Conservation (phyloP, 2,113 vertebrate species). For the Prolemur simus region DNA sequence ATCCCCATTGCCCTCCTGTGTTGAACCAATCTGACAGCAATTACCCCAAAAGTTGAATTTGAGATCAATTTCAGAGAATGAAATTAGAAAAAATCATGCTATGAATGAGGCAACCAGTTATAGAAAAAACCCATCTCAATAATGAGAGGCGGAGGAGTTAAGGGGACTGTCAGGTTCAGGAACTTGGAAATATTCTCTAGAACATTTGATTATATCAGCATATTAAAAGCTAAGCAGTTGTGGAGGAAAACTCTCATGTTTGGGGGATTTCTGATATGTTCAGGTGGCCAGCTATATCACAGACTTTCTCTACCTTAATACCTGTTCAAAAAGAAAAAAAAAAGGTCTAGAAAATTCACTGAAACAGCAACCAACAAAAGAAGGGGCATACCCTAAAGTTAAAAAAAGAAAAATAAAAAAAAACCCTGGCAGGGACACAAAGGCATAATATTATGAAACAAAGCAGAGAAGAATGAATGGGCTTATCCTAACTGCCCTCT, state of each 20-base stretch:
- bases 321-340: not conserved
- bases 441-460: not conserved
- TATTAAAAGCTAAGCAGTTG: not conserved
- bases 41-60: conserved; percentile 1
- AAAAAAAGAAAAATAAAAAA: not conserved
- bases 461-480: not conserved
- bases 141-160: not conserved
- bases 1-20: not conserved
- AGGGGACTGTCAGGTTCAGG: not conserved
- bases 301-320: not conserved
- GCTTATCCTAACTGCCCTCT: not conserved
- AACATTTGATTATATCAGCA: not conserved
- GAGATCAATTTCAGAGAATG: not conserved
- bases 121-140: not conserved
- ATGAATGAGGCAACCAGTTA: not conserved
- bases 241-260: not conserved
- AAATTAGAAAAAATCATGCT: conserved; percentile 4
- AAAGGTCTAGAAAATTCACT: not conserved
- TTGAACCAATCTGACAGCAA: not conserved
- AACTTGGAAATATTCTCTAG: not conserved
- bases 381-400: not conserved
- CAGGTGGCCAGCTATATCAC: not conserved
- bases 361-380: not conserved
- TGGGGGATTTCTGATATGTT: not conserved
- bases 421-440: not conserved